Percentiles rank a stretch among this genome's conserved stretches.
phyloP scores from a whole-genome alignment of 2,797 vertebrate genomes.

The Enteromius fasciolatus region DNA sequence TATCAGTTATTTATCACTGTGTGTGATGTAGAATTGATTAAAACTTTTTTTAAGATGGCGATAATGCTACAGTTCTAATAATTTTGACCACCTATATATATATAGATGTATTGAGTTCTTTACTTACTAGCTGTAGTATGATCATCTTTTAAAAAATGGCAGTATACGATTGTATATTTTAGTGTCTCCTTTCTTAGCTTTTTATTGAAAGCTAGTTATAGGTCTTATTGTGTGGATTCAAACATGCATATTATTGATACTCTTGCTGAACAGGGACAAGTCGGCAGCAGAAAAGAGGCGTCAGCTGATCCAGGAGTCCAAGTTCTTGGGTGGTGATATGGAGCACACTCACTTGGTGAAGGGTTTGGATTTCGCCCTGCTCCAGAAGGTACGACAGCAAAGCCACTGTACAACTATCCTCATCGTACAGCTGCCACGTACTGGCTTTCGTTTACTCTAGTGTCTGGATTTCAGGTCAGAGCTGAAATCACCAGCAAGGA shows the following conservation, averaged over 20 bases:
- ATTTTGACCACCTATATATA: too few relatives aligned
- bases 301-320: slow-evolving; percentile 97
- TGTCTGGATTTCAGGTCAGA: slow-evolving; percentile 80
- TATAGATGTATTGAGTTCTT: background rate
- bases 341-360: slow-evolving; percentile 99
- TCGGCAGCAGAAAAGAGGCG: slow-evolving; percentile 95
- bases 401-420: background rate
- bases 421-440: background rate
- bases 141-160: background rate
- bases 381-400: slow-evolving; percentile 87
- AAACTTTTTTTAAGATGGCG: too few relatives aligned
- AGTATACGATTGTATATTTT: background rate
- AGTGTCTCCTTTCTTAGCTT: background rate
- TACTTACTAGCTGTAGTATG: background rate
- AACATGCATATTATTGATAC: background rate
- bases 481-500: slow-evolving; percentile 98
- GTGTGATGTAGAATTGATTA: background rate
- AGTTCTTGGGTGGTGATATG: slow-evolving; percentile 99
- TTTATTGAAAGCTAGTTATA: background rate
- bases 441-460: background rate
- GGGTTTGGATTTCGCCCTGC: slow-evolving; percentile 93
- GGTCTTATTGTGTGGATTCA: background rate
- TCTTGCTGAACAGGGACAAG: slow-evolving; percentile 83
- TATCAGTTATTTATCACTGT: background rate
- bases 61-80: too few relatives aligned